phyloP scores from a whole-genome alignment of 2,888 invertebrate species.

The Adineta ricciae region DNA sequence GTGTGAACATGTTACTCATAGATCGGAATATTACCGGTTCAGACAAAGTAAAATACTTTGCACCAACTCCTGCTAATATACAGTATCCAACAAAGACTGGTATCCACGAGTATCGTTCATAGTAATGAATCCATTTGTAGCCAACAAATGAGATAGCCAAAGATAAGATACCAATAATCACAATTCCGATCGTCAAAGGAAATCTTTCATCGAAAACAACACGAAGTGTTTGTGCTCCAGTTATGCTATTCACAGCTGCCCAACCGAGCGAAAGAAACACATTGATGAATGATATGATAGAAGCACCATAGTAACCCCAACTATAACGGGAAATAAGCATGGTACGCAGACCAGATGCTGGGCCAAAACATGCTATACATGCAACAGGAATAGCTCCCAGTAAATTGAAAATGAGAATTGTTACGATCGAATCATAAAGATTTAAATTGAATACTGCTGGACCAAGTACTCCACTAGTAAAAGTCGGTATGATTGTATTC shows the following conservation, averaged over 20 bases:
- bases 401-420: not conserved
- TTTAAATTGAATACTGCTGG: not conserved
- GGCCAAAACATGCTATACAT: not conserved
- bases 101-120: not conserved
- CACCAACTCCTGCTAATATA: not conserved
- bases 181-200: not conserved
- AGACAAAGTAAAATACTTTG: not conserved
- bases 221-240: not conserved
- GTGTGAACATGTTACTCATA: too few species aligned
- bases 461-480: not conserved
- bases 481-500: not conserved
- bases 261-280: not conserved
- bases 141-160: not conserved
- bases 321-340: not conserved
- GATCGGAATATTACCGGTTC: too few species aligned
- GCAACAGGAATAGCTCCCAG: not conserved
- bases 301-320: not conserved
- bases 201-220: not conserved
- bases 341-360: not conserved
- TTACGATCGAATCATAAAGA: not conserved
- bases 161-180: not conserved
- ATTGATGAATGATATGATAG: not conserved
- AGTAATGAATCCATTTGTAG: not conserved
- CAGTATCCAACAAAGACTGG: not conserved
- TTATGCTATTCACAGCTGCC: not conserved